Percentiles rank a stretch among this genome's conserved stretches.
Conservation (phyloP, 2,888 invertebrate genomes). For the Pseudoips prasinana region DNA sequence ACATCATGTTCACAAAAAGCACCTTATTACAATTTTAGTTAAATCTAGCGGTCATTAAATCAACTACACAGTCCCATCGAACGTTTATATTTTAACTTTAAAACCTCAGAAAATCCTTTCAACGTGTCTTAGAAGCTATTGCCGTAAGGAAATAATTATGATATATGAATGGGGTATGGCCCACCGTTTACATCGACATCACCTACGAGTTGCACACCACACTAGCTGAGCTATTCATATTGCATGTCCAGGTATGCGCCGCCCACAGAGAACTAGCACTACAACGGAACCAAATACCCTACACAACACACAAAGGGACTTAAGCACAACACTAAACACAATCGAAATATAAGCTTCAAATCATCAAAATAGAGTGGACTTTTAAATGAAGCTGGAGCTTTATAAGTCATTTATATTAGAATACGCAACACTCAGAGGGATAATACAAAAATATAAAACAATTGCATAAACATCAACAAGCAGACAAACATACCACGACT, state of each 20-base stretch:
- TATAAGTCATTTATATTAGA: background rate
- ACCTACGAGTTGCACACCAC: constrained; percentile 25
- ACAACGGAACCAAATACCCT: constrained; percentile 49
- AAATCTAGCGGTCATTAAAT: too few relatives aligned
- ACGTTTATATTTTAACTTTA: too few relatives aligned
- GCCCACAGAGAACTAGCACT: constrained; percentile 63
- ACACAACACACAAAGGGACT: background rate
- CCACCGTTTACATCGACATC: constrained; percentile 32
- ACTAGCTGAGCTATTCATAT: constrained; percentile 63
- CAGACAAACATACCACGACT: constrained; percentile 57
- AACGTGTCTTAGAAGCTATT: constrained; percentile 11
- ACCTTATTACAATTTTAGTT: too few relatives aligned
- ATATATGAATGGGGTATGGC: constrained; percentile 33
- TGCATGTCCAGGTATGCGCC: constrained; percentile 67
- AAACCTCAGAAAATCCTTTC: background rate
- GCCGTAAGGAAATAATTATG: constrained; percentile 35
- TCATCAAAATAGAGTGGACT: constrained; percentile 1
- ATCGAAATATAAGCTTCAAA: constrained; percentile 8
- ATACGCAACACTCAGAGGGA: constrained; percentile 11
- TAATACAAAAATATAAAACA: constrained; percentile 73
- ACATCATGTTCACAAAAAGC: too few relatives aligned
- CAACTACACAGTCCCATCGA: too few relatives aligned
- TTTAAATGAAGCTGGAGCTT: background rate
- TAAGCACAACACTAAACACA: background rate
- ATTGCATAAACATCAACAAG: constrained; percentile 63